Evolutionary conservation across 2,797 vertebrate species (phyloP), one percentile per base, ranked within the genome.

Genomic region (Salarias fasciatus): DNA sequence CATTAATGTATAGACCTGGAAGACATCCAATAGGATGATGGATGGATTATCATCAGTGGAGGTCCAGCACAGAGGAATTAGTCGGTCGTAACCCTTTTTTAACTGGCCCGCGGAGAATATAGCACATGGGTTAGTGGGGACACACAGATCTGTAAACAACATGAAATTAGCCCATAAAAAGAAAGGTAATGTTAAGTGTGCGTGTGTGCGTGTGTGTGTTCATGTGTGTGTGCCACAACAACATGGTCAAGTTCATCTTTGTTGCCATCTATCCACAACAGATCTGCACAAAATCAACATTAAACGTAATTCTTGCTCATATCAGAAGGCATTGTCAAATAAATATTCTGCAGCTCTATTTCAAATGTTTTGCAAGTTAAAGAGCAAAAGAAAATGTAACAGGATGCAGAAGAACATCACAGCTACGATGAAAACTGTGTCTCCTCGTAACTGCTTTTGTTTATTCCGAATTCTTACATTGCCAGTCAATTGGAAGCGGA

Each of bases 141-240:
- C 1, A 54, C 46, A 70, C 49, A 53, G 33, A 81, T 85, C 75
- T 83, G 80, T 88, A 83, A 89, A 86, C 80, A 87, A 82, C 72
- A 69, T 69, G 60, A 87, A 86, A 88, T 83, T 74, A 85, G 66
- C 65, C 69, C 69, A 85, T 85, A 87, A 85, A 72, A 66, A 42
- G 41, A 72, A 66, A 42, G 41, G 60, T 52, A 45, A 5, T 24
- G 33, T 9, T 55, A 24, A 38, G 28, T 52, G 29, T 43, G 62
- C 9, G 12, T 46, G 18, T 74, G 36, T n/a, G n/a, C 52, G 40
- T 75, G 59, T n/a, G n/a, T n/a, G n/a, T n/a, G n/a, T n/a, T n/a
- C n/a, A n/a, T n/a, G n/a, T n/a, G n/a, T n/a, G n/a, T n/a, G n/a
- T n/a, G 24, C 24, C 18, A 24, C 18, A 24, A 24, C 18, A 24